Base-by-base conservation (phyloP, 2,797 vertebrate genomes). In the Poecile montanus region DNA sequence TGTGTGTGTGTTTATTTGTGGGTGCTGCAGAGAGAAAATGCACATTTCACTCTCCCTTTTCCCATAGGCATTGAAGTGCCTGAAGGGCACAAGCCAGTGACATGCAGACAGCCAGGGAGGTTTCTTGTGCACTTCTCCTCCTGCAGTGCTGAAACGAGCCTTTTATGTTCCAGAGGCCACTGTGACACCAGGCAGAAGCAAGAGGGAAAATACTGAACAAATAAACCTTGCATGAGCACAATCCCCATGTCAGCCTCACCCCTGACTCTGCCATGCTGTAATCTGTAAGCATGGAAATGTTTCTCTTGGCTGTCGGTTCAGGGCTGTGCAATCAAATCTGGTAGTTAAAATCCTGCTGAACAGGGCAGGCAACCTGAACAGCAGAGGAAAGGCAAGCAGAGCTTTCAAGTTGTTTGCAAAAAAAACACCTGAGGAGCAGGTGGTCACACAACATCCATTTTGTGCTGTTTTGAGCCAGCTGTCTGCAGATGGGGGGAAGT, bases 291-390 rank as follows among this genome's bases (percentile, higher is more conserved):
- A 0, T 7, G 6, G 73, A 89, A 84, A 25, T 67, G 53, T 91
- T 94, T 91, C 92, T 86, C 62, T 86, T 86, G 89, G 76, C 92
- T 91, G 70, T 53, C 70, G 50, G 15, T 81, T 91, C 57, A 56
- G 60, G 76, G 76, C 73, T 86, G 79, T 48, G 79, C 79, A 92
- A 81, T 86, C 75, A 88, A 89, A 92, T 63, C 40, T 29, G 13
- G 73, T 30, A 38, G 73, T 76, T 91, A 73, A 80, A 92, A 92
- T 76, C 93, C 66, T 86, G 91, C 79, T 0, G 2, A 93, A 91
- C 85, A 81, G 87, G 92, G 92, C 58, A 38, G 56, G 79, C 87
- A 93, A 89, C 89, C 75, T 0, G 3, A 77, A 38, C 4, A 2
- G 22, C 38, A 65, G 54, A 91, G 70, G 82, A 75, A 65, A 81